These are phyloP conservation scores for Diuraphis noxia DNA, from an alignment of 1,140 invertebrate genomes.

Conservation along the genomic window DNA sequence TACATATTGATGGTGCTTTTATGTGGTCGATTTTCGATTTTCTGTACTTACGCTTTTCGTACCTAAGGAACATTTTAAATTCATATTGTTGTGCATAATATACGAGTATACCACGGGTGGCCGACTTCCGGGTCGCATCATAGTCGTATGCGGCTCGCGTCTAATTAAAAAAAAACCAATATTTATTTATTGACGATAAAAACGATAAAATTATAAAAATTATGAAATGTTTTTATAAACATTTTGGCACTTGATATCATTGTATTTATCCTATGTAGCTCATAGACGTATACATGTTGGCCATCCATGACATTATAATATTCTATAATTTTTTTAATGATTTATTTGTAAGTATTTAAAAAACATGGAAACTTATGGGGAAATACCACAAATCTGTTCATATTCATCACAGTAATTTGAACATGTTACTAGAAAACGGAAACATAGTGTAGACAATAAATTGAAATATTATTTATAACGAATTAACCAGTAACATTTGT, in stretches of 20 bases:
- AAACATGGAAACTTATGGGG: not conserved
- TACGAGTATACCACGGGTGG: no score
- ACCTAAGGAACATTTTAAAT: not conserved
- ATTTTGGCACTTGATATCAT: no score
- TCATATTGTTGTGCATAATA: not conserved
- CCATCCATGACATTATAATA: no score
- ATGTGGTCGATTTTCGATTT: not conserved
- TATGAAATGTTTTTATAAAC: no score
- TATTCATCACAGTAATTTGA: not conserved
- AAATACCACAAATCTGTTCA: not conserved
- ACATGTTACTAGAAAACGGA: not conserved
- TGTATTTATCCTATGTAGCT: no score
- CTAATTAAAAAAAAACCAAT: no score
- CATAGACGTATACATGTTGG: no score
- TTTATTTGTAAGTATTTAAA: not conserved
- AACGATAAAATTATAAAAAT: no score
- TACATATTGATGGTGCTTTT: not conserved
- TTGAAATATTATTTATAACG: not conserved
- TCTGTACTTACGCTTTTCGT: not conserved
- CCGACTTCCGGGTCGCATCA: no score
- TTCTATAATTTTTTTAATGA: not conserved
- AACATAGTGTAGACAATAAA: not conserved
- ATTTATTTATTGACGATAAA: no score
- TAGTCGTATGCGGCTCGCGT: no score
- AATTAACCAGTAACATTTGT: not conserved